Percentiles rank a stretch among this genome's conserved stretches.
These are phyloP conservation scores for Cenopis cana DNA, from an alignment of 2,888 invertebrate species.

Conservation along the genomic window DNA sequence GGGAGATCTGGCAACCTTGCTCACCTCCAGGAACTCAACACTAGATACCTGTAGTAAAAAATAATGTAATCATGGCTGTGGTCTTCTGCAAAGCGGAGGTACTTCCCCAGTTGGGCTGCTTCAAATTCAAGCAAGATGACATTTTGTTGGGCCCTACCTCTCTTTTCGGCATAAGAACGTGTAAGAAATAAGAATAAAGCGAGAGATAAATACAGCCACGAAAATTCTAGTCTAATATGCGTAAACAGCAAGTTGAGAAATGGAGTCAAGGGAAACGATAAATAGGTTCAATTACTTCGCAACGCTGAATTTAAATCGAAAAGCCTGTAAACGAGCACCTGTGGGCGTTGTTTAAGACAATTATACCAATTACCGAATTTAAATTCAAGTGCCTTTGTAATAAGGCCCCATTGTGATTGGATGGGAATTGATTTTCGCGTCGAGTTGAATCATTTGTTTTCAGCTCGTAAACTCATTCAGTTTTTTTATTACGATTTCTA, in stretches of 20 bases:
- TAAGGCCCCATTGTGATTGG: slow-evolving; percentile 10
- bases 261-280: slow-evolving; percentile 12
- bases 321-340: slow-evolving; percentile 7
- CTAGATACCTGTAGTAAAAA: too few species aligned
- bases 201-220: too few species aligned
- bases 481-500: slow-evolving; percentile 1
- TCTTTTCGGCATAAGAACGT: too few species aligned
- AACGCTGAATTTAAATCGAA: slow-evolving; percentile 12
- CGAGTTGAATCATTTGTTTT: neutral
- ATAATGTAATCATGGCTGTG: too few species aligned
- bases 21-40: too few species aligned
- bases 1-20: too few species aligned
- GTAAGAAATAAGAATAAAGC: too few species aligned
- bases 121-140: too few species aligned
- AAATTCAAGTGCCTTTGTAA: slow-evolving; percentile 10
- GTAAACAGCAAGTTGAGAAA: neutral
- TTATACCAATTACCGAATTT: slow-evolving; percentile 14
- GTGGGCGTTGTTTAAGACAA: slow-evolving; percentile 18
- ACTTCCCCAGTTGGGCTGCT: too few species aligned
- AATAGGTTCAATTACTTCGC: slow-evolving; percentile 32
- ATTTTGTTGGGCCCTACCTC: too few species aligned
- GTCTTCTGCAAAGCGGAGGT: too few species aligned
- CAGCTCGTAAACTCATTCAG: too few species aligned
- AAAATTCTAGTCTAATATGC: neutral
- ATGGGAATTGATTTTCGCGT: slow-evolving; percentile 3